Base-by-base conservation (phyloP, 1,140 invertebrate species). In the Anadara kagoshimensis region DNA sequence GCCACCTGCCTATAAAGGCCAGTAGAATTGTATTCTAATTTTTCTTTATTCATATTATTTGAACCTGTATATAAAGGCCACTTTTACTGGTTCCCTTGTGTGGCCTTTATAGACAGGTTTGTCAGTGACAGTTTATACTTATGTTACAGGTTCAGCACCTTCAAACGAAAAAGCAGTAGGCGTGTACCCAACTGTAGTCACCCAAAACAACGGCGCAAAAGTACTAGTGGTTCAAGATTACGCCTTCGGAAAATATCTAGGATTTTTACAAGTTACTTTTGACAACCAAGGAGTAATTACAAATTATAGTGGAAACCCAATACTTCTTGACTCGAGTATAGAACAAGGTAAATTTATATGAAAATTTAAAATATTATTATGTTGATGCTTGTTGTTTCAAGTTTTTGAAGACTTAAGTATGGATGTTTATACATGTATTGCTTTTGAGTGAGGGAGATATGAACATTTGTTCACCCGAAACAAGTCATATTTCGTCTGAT, bases 211-310 rank as follows among this genome's bases (percentile, higher is more conserved):
- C 61, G 94, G 94, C 0, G 93, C 93, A 82, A 91, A 91, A 69
- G 94, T 94, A 1, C 94, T 95, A 0, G 95, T 96, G 1, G 96
- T 97, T 0, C 96, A 98, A 89, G 96, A 95, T 4, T 97, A 94
- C 82, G 94, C 95, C 0, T 96, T 94, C 83, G 97, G 96, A 0
- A 97, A 98, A 90, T 98, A 98, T 87, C 87, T 98, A 26, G 96
- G 96, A 0, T 92, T 93, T 82, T 85, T 98, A 5, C 91, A 93
- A 44, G 75, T 95, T 0, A 88, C 91, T 29, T 96, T 97, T 83
- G 91, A 97, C 87, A 83, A 88, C 0, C 78, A 92, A 1, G 95
- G 96, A 20, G 93, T 96, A 84, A 88, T 97, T 1, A 86, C 90
- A 0, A 78, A 86, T 4, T 94, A 93, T 81, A 83, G 90, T 53